Conservation (phyloP, 2,888 invertebrate species). For the Cylindroiulus punctatus region DNA sequence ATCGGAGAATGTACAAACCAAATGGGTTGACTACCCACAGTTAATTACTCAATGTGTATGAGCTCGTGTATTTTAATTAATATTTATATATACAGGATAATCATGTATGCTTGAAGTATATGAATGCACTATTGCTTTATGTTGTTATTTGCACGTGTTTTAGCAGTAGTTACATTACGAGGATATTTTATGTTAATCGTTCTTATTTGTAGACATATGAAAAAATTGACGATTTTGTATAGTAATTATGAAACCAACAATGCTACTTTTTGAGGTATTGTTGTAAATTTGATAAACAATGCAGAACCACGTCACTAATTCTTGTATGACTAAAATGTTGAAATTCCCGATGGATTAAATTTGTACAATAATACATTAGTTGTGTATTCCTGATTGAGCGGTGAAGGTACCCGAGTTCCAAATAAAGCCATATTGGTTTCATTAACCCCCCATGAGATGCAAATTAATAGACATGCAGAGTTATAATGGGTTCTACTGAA, state of each 20-base stretch:
- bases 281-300: not conserved
- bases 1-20: not conserved
- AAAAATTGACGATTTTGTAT: not conserved
- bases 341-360: not conserved
- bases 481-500: not conserved
- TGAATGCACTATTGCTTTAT: not conserved
- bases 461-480: not conserved
- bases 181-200: not conserved
- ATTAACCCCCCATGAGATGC: not conserved
- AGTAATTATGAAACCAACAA: not conserved
- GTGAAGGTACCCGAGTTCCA: not conserved
- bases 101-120: not conserved
- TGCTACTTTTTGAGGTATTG: not conserved
- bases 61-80: not conserved
- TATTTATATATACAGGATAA: not conserved
- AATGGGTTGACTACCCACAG: not conserved
- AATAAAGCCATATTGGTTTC: not conserved
- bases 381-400: not conserved
- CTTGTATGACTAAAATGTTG: not conserved
- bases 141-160: not conserved
- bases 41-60: not conserved
- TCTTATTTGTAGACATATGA: conserved; percentile 14
- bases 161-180: not conserved
- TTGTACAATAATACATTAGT: not conserved
- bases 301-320: not conserved